Evolutionary conservation across 1,140 invertebrate genomes (phyloP), one percentile per base, ranked within the genome.

Genomic region (Calliphora vicina): DNA sequence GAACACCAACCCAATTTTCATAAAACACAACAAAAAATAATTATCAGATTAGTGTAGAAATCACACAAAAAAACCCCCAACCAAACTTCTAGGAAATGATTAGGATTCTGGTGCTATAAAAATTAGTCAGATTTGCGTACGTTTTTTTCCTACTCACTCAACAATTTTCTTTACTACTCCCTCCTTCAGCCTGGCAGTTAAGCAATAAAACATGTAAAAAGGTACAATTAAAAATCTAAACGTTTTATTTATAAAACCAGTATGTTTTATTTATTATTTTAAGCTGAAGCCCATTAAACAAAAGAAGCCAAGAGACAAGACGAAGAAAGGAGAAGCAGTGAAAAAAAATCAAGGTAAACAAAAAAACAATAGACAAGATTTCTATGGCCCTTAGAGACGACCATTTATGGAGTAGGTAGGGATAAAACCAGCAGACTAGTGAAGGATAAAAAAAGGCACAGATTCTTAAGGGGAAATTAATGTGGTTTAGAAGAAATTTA

Each of bases 201-300:
- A 67, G 61, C 23, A 67, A 67, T 67, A 67, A 67, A 67, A 67
- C 23, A 23, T 15, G 12, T 57, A 57, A 67, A 67, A 67, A 23
- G 23, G 6, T 10, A 23, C 20, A 67, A 67, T 23, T 67, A 67
- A 67, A 67, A 67, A 67, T 67, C 25, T 67, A 67, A 67, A 67
- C 23, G 61, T 67, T 67, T 67, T 67, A 67, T 67, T 67, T 67
- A 67, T 67, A 67, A 67, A 67, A 20, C n/a, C 20, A 67, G n/a
- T 6, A 67, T 67, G 61, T 67, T 67, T 67, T 67, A 67, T 67
- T 67, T 67, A 67, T 67, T 67, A 67, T 67, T 67, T 67, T 67
- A 67, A 67, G 9, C 61, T 23, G 61, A 23, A 67, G 61, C 15
- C 50, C n/a, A 57, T 57, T n/a, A 57, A 57, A 57, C 50, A 57